These are phyloP conservation scores for Scleropages formosus DNA, from an alignment of 2,797 vertebrate genomes.

Conservation along the genomic window DNA sequence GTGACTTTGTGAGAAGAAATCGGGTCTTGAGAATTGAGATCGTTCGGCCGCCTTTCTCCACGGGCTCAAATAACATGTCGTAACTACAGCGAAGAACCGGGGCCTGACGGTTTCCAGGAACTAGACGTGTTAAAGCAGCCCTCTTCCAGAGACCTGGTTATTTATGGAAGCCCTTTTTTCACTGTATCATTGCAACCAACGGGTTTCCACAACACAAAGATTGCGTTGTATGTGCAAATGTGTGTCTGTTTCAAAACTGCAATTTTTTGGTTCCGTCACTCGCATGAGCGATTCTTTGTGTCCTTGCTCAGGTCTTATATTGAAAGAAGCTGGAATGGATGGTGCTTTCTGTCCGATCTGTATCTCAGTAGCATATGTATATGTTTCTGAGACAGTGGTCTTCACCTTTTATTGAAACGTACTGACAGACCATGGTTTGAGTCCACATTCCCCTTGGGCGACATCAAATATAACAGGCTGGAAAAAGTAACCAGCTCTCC, in stretches of 20 bases:
- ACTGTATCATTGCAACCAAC: not conserved
- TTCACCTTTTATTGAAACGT: too few species aligned
- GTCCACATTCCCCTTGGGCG: too few species aligned
- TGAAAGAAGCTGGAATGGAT: too few species aligned
- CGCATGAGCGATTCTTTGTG: not conserved
- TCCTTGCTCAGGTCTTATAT: not conserved
- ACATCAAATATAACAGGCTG: too few species aligned
- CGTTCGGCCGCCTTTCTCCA: not conserved
- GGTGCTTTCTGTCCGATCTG: too few species aligned
- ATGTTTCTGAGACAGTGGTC: too few species aligned
- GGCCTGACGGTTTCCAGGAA: not conserved
- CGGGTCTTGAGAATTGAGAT: not conserved
- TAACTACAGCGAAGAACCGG: not conserved
- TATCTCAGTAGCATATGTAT: too few species aligned
- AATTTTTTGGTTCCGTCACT: too few species aligned
- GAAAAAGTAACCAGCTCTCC: too few species aligned
- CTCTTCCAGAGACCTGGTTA: not conserved
- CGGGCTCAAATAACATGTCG: not conserved
- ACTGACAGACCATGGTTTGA: too few species aligned
- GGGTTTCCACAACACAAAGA: not conserved
- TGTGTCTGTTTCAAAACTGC: not conserved
- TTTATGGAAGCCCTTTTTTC: conserved; percentile 12
- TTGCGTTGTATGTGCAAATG: not conserved
- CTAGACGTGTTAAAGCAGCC: not conserved
- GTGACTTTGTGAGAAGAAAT: not conserved